Evolutionary conservation across 2,888 invertebrate genomes (phyloP).

Genomic region (Sialis lutaria): DNA sequence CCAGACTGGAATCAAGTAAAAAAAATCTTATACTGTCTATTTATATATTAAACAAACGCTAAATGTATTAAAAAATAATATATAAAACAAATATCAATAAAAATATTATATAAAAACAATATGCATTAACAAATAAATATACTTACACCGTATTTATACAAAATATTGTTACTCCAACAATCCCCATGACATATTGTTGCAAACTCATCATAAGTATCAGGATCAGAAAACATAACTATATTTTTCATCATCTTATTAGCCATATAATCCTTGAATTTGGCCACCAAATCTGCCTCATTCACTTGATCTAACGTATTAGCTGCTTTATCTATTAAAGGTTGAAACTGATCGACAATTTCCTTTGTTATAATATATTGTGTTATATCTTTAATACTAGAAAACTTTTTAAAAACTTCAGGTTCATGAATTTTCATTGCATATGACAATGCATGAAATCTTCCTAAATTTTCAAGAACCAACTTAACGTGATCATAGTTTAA

Average conservation of each 20-base stretch:
- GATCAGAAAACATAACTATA: slow-evolving; percentile 5
- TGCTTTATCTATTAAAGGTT: not conserved
- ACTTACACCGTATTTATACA: slow-evolving; percentile 17
- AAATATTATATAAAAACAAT: no score
- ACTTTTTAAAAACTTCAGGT: not conserved
- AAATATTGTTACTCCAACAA: slow-evolving; percentile 19
- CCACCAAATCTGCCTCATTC: not conserved
- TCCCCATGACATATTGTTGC: slow-evolving; percentile 16
- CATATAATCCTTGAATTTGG: slow-evolving; percentile 7
- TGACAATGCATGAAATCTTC: not conserved
- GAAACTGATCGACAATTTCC: slow-evolving; percentile 1
- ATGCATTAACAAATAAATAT: no score
- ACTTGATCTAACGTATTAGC: not conserved
- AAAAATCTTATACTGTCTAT: no score
- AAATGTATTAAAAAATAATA: no score
- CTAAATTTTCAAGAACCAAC: slow-evolving; percentile 1
- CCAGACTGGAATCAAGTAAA: no score
- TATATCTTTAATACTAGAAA: not conserved
- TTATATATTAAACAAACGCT: no score
- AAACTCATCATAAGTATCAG: slow-evolving; percentile 3
- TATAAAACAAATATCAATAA: no score
- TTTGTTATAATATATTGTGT: not conserved
- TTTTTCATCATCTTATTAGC: slow-evolving; percentile 2
- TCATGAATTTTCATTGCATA: slow-evolving; percentile 1
- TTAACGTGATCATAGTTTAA: slow-evolving; percentile 1